Evolutionary conservation across 1,140 invertebrate species (phyloP).

Genomic region (Bombus sibiricus): DNA sequence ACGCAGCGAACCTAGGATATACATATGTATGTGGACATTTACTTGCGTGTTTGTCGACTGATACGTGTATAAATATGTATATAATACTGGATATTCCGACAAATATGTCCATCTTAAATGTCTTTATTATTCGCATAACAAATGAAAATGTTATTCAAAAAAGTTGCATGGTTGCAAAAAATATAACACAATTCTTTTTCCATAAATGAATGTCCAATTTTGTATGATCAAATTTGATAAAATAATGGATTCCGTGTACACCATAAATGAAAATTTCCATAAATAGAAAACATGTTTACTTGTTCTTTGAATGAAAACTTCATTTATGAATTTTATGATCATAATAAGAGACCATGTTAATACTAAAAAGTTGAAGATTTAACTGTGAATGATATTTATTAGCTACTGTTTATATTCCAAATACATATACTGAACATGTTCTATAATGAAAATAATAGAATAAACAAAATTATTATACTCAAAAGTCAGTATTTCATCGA

Average conservation of each 20-base stretch:
- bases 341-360: background rate
- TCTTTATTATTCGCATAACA: background rate
- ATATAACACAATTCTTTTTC: background rate
- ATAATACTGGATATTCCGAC: background rate
- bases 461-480: background rate
- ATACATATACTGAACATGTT: background rate
- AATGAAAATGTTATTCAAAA: background rate
- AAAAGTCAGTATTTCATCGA: background rate
- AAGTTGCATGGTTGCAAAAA: background rate
- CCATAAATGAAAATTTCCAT: no score
- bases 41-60: slow-evolving; percentile 31
- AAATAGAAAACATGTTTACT: background rate
- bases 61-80: slow-evolving; percentile 28
- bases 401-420: background rate
- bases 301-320: background rate
- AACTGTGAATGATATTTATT: background rate
- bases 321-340: background rate
- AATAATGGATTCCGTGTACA: background rate
- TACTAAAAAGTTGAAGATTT: background rate
- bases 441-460: background rate
- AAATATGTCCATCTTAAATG: background rate
- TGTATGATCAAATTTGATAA: background rate
- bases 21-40: slow-evolving; percentile 53
- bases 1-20: slow-evolving; percentile 67
- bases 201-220: background rate